phyloP scores from a whole-genome alignment of 2,888 invertebrate species.

The Neuroscelio doddi region DNA sequence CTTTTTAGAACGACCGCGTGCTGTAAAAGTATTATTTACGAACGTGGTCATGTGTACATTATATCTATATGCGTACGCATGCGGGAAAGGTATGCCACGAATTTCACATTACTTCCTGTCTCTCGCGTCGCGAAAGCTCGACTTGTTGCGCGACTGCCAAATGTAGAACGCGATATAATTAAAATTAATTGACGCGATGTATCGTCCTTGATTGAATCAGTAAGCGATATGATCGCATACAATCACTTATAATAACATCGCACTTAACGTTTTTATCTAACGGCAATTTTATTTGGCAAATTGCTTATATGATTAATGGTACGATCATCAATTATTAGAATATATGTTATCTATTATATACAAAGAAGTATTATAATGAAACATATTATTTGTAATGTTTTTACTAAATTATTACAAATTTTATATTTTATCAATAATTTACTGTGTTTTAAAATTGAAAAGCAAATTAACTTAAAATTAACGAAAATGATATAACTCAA shows the following conservation, averaged over 20 bases:
- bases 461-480: too few species aligned
- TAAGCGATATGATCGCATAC: conserved; percentile 22
- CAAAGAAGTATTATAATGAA: too few species aligned
- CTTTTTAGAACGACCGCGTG: neutral
- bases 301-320: conserved; percentile 4
- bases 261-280: conserved; percentile 15
- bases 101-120: conserved; percentile 48
- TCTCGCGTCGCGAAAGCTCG: conserved; percentile 24
- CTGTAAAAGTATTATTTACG: conserved; percentile 1
- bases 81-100: conserved; percentile 39
- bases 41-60: conserved; percentile 4
- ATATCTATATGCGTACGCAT: conserved; percentile 3
- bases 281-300: conserved; percentile 14
- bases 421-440: too few species aligned
- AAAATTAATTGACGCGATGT: conserved; percentile 52
- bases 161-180: conserved; percentile 49
- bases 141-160: conserved; percentile 48
- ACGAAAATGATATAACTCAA: too few species aligned
- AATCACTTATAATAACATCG: conserved; percentile 14
- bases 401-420: too few species aligned
- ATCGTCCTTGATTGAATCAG: conserved; percentile 48
- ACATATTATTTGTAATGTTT: too few species aligned
- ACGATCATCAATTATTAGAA: conserved; percentile 18
- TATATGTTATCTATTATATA: too few species aligned
- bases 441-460: too few species aligned